Evolutionary conservation across 2,113 vertebrate genomes (phyloP), one percentile per base, ranked within the genome.

Genomic region (Rhinogobius similis): DNA sequence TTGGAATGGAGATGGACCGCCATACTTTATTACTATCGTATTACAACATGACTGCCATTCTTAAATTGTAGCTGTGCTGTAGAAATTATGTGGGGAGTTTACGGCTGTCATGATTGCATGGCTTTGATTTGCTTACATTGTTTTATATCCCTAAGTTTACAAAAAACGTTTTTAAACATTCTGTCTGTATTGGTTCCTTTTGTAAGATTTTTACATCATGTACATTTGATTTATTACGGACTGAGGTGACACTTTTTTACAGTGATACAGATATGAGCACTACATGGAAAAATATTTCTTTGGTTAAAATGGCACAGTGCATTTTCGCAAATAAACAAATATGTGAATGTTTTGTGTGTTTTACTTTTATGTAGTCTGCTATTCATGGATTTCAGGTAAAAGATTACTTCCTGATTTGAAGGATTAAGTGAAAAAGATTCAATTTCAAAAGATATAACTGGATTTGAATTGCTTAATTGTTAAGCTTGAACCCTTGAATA

Each of bases 271-370:
- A 75, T 43, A 41, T 63, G 75, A 62, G 84, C 87, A 90, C 87
- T 89, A 88, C 83, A 83, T 83, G 79, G 65, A 61, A 62, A 23
- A 80, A 67, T 81, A 86, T 70, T 88, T 76, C 86, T 89, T 69
- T 80, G 78, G 72, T 73, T 85, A 78, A 82, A 58, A 86, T 88
- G 87, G 82, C 89, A 88, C 83, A 90, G 91, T 91, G 86, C 82
- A 91, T 72, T 86, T 88, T 89, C 86, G 56, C 72, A 86, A 87
- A 66, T 82, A 86, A 84, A 74, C 50, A 68, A 72, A 48, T 43
- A 62, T 89, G 70, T 75, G 39, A 8, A 26, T 73, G 12, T 18
- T 53, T 81, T 53, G 52, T 65, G 2, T 62, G 23, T 65, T 55
- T 10, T 21, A 38, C 32, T 36, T 36, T 36, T n/a, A n/a, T n/a